Evolutionary conservation across 2,888 invertebrate species (phyloP), one percentile per base, ranked within the genome.

Genomic region (Agrotis clavis): DNA sequence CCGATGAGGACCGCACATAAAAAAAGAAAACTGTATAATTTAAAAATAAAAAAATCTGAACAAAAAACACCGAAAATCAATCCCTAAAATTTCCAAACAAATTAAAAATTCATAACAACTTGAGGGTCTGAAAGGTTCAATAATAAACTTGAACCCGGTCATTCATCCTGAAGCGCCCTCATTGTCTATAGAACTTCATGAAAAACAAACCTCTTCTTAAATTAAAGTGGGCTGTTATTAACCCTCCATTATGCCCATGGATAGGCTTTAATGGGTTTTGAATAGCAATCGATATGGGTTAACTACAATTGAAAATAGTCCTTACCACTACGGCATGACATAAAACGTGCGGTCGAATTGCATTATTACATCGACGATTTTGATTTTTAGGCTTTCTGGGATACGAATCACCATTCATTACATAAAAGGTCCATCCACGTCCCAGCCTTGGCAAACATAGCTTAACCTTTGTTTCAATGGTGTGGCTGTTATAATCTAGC

Each of bases 191-290:
- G 47, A 68, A 65, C 18, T 57, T 62, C 19, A 62, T 50, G 19
- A 57, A 83, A 66, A 68, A 68, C 65, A 66, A 82, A 48, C 13
- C 45, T 30, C 19, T 54, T 18, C 16, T 45, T 47, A 47, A 67
- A 53, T 45, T 59, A 30, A 78, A 82, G 65, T 50, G 45, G 63
- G 11, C 7, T 59, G 54, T 68, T 67, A 72, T 72, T 66, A 79
- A 60, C 64, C 51, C 63, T 77, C 19, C n/a, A 64, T 56, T 77
- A 76, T 35, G 48, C 18, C 11, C 7, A 35, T 47, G 30, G 50
- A 47, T 54, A 25, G 25, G 50, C 18, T 13, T 62, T 57, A 76
- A 57, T 61, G 18, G 47, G 60, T 21, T 69, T 69, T 64, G 60
- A 79, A 67, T 68, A 68, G 59, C 21, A 67, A 69, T 67, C 62